Base-by-base conservation (phyloP, 2,797 vertebrate species). In the Cottoperca gobio region DNA sequence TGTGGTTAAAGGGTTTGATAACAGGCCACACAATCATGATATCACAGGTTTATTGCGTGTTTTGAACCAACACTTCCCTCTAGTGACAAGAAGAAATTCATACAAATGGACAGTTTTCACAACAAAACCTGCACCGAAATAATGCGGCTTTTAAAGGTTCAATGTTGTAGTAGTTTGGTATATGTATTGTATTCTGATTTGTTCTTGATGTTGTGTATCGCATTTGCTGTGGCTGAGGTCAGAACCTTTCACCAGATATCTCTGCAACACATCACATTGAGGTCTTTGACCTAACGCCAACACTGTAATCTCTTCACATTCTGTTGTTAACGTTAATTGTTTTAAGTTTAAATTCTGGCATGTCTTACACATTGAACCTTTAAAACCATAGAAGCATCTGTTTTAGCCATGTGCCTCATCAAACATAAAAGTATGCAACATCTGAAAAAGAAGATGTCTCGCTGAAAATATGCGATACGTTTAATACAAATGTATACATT, bases 61-160 rank as follows among this genome's bases (percentile, higher is more conserved):
- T 82, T 78, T 80, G 69, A 81, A 70, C 3, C 77, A 92, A 92
- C 81, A 90, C 83, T 85, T 76, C 92, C 92, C 89, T 86, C 92
- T 94, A 91, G 92, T 92, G 92, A 72, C 69, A 57, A 62, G 58
- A 55, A 70, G 21, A 62, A 39, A 72, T 55, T 55, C 17, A 77
- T 53, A 81, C 55, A 75, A 52, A 26, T 5, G 71, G 19, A 63
- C 49, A 55, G 8, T 70, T 65, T 73, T 48, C 46, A 80, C 35
- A 77, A 64, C 42, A 60, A 79, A 73, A 69, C 48, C 21, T 6
- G 48, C 79, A 69, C 59, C 74, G 17, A 21, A 72, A 63, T 8
- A 84, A 76, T 8, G 37, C 35, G 76, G 42, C 33, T 65, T 49
- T 76, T 7, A n/a, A n/a, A n/a, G n/a, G n/a, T n/a, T n/a, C n/a